Evolutionary conservation across 2,113 vertebrate genomes (phyloP).

Genomic region (Planiliza haematocheilus): DNA sequence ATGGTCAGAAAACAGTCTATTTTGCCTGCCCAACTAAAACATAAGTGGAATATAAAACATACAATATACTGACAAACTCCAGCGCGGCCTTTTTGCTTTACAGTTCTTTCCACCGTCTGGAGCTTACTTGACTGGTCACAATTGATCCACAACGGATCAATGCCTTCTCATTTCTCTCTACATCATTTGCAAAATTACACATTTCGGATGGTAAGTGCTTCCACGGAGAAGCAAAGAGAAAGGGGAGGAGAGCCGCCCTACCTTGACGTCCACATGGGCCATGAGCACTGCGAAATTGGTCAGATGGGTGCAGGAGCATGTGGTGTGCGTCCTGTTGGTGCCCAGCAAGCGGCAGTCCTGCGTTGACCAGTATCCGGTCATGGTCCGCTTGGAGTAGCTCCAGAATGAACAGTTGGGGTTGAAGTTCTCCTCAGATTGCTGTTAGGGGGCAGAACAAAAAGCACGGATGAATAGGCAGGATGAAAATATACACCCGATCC

Average conservation of each 20-base stretch:
- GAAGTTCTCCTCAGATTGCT: conserved; percentile 98
- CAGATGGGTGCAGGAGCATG: conserved; percentile 96
- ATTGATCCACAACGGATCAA: neutral
- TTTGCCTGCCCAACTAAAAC: too few species aligned
- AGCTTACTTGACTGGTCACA: conserved; percentile 11
- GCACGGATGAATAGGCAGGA: neutral
- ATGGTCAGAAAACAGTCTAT: conserved; percentile 33
- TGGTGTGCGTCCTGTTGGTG: conserved; percentile 96
- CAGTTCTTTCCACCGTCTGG: neutral
- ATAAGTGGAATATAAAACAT: neutral
- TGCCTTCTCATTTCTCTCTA: conserved; percentile 1
- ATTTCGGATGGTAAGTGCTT: neutral
- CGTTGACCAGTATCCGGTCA: conserved; percentile 97
- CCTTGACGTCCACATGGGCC: conserved; percentile 99
- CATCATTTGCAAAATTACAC: conserved; percentile 15
- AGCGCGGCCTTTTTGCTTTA: neutral
- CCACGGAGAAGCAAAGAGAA: neutral
- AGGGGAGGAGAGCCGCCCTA: conserved; percentile 61
- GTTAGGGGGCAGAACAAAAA: conserved; percentile 35
- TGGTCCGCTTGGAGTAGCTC: conserved; percentile 96
- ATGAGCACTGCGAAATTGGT: conserved; percentile 98
- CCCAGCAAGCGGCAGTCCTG: conserved; percentile 95
- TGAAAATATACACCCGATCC: neutral
- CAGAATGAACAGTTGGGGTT: conserved; percentile 99
- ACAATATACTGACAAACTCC: conserved; percentile 8